Evolutionary conservation across 1,140 invertebrate genomes (phyloP).

Genomic region (Dendroctonus ponderosae): DNA sequence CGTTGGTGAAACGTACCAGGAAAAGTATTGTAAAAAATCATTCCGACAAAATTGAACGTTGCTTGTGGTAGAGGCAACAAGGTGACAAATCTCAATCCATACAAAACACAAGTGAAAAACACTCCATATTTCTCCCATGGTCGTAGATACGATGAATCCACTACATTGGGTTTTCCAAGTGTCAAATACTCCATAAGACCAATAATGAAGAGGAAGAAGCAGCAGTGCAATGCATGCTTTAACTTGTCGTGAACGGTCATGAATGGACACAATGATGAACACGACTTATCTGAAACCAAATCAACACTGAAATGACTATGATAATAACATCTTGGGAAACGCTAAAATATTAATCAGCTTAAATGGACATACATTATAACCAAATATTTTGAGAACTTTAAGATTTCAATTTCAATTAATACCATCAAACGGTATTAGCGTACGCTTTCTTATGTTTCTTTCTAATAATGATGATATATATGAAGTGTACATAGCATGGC

Average conservation of each 20-base stretch:
- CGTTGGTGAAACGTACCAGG: slow-evolving; percentile 65
- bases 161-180: background rate
- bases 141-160: slow-evolving; percentile 47
- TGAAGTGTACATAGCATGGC: too few relatives aligned
- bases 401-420: too few relatives aligned
- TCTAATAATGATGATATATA: too few relatives aligned
- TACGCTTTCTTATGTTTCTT: too few relatives aligned
- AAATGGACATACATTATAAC: too few relatives aligned
- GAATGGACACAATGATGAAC: too few relatives aligned
- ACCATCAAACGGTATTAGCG: too few relatives aligned
- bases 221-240: slow-evolving; percentile 10
- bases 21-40: slow-evolving; percentile 92
- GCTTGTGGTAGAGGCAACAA: slow-evolving; percentile 91
- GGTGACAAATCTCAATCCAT: slow-evolving; percentile 76
- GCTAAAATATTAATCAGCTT: too few relatives aligned
- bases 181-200: slow-evolving; percentile 4
- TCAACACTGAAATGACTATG: too few relatives aligned
- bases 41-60: slow-evolving; percentile 86
- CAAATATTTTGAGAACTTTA: too few relatives aligned
- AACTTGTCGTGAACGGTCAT: background rate
- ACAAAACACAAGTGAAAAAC: slow-evolving; percentile 69
- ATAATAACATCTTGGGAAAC: too few relatives aligned
- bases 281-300: too few relatives aligned
- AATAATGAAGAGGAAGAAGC: background rate
- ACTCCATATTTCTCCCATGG: slow-evolving; percentile 79